Base-by-base conservation (phyloP, 2,113 vertebrate genomes). In the Oceanodroma tethys region DNA sequence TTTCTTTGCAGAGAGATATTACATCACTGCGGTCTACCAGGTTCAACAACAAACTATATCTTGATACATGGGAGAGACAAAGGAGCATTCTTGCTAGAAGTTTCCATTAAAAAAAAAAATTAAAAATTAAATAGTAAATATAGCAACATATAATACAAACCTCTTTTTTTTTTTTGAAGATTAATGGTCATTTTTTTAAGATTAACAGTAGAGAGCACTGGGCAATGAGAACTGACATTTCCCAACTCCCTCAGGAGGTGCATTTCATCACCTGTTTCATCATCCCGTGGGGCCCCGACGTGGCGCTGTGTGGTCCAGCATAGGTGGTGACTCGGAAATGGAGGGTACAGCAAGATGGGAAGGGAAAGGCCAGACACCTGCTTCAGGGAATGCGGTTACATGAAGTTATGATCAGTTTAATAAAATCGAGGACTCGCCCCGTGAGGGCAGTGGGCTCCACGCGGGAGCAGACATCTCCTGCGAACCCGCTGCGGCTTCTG, bases 391-490 rank as follows among this genome's bases (percentile, higher is more conserved):
- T 55, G 47, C 1, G 2, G 23, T 42, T 60, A 15, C 30, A 60
- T 0, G 0, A 78, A 32, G 63, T 53, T 83, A 21, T 5, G 5
- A 13, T 23, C 11, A 2, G 17, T 53, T 89, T 60, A 38, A 45
- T 45, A 62, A 53, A 82, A 72, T 12, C 3, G 7, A 79, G 30
- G 70, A 43, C 47, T 66, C 1, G 2, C 9, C 11, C 32, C 0
- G 0, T 0, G 0, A 60, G 14, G 29, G 59, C 0, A 0, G 55
- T 4, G 3, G 42, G 32, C 29, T 90, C 62, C 32, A 17, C 1
- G 1, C 0, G 0, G 23, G n/a, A 93, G 23, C 30, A 86, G 43
- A 63, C 13, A 34, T 16, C 19, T 79, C 34, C 60, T 80, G 53
- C 2, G 6, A 88, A 70, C 19, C 27, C 8, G 1, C 25, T 30